Percentiles rank a stretch among this genome's conserved stretches.
phyloP scores from a whole-genome alignment of 2,113 vertebrate genomes.

The Paratilapia polleni region DNA sequence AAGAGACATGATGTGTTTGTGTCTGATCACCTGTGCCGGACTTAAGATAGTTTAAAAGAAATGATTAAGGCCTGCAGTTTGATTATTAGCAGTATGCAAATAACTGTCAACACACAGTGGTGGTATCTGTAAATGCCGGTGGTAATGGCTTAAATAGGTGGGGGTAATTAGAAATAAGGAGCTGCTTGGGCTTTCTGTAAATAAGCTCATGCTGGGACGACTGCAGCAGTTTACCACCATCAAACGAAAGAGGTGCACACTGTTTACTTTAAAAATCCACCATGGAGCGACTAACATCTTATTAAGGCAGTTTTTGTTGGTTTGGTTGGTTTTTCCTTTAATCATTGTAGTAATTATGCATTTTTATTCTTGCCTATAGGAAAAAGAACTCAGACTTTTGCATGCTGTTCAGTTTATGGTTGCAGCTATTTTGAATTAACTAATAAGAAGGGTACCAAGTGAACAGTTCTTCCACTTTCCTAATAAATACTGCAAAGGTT shows the following conservation, averaged over 20 bases:
- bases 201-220: background rate
- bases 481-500: background rate
- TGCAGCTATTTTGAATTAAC: background rate
- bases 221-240: background rate
- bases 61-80: background rate
- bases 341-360: background rate
- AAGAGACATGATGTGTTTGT: background rate
- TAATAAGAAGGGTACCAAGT: background rate
- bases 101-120: background rate
- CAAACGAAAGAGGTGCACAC: background rate
- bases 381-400: background rate
- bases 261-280: background rate
- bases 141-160: background rate
- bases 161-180: background rate
- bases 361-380: background rate
- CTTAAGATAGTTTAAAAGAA: background rate
- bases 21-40: background rate
- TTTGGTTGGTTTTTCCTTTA: background rate
- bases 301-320: background rate
- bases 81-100: conserved; percentile 12
- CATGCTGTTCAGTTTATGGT: background rate
- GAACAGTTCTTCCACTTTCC: background rate
- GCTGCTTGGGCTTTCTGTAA: background rate
- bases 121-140: background rate
- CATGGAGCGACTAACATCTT: background rate